Base-by-base conservation (phyloP, 2,113 vertebrate species). In the Gasterosteus aculeatus region DNA sequence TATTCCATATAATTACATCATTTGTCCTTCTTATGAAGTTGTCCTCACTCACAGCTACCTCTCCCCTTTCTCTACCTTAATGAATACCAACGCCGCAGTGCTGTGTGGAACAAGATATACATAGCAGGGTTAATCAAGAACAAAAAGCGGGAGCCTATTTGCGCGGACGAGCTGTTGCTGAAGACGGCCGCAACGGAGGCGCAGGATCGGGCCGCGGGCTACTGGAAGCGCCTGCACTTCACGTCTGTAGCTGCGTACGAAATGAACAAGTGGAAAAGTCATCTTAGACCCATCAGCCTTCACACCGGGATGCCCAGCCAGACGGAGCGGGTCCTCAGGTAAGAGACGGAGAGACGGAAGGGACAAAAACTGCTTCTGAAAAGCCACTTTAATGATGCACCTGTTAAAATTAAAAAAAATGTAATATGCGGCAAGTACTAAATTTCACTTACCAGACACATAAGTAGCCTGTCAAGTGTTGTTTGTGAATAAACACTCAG, bases 141-240 rank as follows among this genome's bases (percentile, higher is more conserved):
- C 22, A 87, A 78, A 26, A 76, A 75, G 16, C 87, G 83, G 85
- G 92, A 82, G 78, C 66, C 41, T 1, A 84, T 82, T 9, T 38
- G 71, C 38, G 46, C 72, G 26, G 82, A 92, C 19, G 75, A 85
- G 65, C 82, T 89, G 51, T 22, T 77, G n/a, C 57, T 46, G 39
- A 87, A 79, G 41, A 49, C 83, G 78, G 86, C 18, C 51, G 38
- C 18, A 22, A 61, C 80, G 73, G 75, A 88, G 31, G 15, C 89
- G 2, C 56, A 54, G 63, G 92, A 95, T 61, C 88, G 26, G 51
- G 79, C 91, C 15, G 77, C 57, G n/a, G 95, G 94, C 10, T 90
- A 94, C 71, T 98, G 97, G 97, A 99, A 95, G 92, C 91, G 83
- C 46, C 81, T 92, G 49, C 96, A 94, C 75, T 94, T 98, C 54